Evolutionary conservation across 2,113 vertebrate species (phyloP), one percentile per base, ranked within the genome.

Genomic region (Lophius piscatorius): DNA sequence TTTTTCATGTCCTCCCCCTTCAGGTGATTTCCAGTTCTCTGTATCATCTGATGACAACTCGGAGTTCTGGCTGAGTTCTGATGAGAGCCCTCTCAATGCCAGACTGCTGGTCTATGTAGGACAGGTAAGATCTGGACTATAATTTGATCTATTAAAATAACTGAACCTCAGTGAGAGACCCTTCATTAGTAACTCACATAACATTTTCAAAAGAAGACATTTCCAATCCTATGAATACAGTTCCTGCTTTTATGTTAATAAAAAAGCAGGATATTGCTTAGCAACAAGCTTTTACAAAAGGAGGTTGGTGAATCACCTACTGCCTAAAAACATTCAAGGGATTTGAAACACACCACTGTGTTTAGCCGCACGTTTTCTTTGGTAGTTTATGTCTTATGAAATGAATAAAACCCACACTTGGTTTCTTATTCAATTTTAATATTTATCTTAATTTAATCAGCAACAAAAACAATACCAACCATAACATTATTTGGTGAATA

Each of bases 31-130:
- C 90, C 97, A 98, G 92, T 99, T 99, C 85, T 95, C 96, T 0
- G 93, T 99, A 74, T 96, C 97, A 1, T 99, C 97, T 0, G 97
- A 99, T 20, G 97, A 99, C 91, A 99, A 99, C 72, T 98, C 97
- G 0, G 97, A 99, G 88, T 94, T 99, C 85, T 99, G 97, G 97
- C 90, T 99, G 74, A 98, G 97, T 84, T 86, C 92, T 0, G 94
- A 96, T 0, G 96, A 98, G 73, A 96, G 88, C 18, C 96, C 95
- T 0, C 91, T 95, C 31, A 96, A 93, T 0, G 91, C 93, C 67
- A 91, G 91, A 9, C 92, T 98, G 46, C 83, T 93, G 17, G 96
- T 96, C 0, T 98, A 91, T 1, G 97, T 98, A 49, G 97, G 97
- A 81, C 94, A 93, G 94, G 97, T 98, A 77, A 22, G 84, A 11